Evolutionary conservation across 2,888 invertebrate genomes (phyloP).

Genomic region (Scotopteryx bipunctaria): DNA sequence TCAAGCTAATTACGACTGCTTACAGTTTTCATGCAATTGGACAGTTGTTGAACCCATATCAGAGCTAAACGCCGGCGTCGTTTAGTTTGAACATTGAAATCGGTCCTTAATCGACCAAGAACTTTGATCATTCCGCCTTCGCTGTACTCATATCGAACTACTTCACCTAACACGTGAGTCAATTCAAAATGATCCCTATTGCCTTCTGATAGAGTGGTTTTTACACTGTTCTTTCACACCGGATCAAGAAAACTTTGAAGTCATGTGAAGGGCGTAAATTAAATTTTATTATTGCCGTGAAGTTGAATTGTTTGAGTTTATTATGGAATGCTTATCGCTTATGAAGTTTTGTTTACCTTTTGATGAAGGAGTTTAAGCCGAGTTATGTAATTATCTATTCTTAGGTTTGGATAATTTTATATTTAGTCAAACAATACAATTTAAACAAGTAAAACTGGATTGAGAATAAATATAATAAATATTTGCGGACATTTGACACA

Average conservation of each 20-base stretch:
- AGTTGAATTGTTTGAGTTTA: slow-evolving; percentile 5
- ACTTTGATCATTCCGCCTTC: not conserved
- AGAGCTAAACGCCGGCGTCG: too few relatives aligned
- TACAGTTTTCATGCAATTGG: too few relatives aligned
- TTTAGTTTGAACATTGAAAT: too few relatives aligned
- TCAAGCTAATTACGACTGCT: too few relatives aligned
- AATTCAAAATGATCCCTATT: not conserved
- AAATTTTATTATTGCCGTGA: slow-evolving; percentile 5
- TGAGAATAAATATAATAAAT: too few relatives aligned
- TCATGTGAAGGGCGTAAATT: slow-evolving; percentile 8
- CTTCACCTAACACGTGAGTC: not conserved
- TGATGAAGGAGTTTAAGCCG: not conserved
- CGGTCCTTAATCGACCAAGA: not conserved
- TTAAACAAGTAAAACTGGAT: too few relatives aligned
- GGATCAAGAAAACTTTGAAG: slow-evolving; percentile 5
- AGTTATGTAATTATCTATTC: too few relatives aligned
- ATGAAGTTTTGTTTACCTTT: not conserved
- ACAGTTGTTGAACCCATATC: too few relatives aligned
- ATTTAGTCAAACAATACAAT: too few relatives aligned
- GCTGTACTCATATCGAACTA: not conserved
- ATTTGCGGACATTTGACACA: too few relatives aligned
- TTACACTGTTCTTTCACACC: not conserved
- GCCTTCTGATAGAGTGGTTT: not conserved
- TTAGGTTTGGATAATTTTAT: too few relatives aligned
- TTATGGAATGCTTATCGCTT: not conserved